Percentiles rank a stretch among this genome's conserved stretches.
Conservation (phyloP, 2,797 vertebrate species). For the Nothura maculosa region DNA sequence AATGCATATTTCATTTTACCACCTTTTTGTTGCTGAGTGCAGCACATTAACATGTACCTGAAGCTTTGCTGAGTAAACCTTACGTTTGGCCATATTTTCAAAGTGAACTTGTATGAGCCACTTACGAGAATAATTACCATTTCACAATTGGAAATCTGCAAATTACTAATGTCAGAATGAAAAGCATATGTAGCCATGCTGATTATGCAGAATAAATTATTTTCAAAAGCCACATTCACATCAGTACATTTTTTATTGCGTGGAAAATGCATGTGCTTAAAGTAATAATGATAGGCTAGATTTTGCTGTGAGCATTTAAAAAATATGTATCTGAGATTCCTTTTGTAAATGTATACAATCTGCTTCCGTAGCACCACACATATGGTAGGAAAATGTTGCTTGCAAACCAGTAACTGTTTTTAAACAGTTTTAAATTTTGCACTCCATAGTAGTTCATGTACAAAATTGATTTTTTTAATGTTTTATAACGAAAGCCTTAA, state of each 20-base stretch:
- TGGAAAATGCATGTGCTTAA: neutral
- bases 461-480: neutral
- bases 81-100: neutral
- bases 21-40: neutral
- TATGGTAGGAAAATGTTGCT: constrained; percentile 54
- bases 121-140: neutral
- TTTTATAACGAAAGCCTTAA: constrained; percentile 20
- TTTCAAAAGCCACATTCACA: constrained; percentile 9
- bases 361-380: constrained; percentile 47
- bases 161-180: constrained; percentile 31
- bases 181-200: constrained; percentile 2
- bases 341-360: constrained; percentile 24
- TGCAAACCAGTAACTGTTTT: constrained; percentile 42
- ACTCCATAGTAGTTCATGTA: neutral
- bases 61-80: neutral
- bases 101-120: constrained; percentile 11
- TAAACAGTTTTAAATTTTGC: constrained; percentile 37
- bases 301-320: neutral
- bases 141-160: constrained; percentile 13
- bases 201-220: constrained; percentile 30
- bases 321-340: constrained; percentile 7
- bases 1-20: no score
- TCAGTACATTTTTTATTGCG: neutral
- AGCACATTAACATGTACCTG: neutral
- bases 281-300: neutral